These are phyloP conservation scores for Tetraneura akinire DNA, from an alignment of 1,140 invertebrate genomes.

Conservation along the genomic window DNA sequence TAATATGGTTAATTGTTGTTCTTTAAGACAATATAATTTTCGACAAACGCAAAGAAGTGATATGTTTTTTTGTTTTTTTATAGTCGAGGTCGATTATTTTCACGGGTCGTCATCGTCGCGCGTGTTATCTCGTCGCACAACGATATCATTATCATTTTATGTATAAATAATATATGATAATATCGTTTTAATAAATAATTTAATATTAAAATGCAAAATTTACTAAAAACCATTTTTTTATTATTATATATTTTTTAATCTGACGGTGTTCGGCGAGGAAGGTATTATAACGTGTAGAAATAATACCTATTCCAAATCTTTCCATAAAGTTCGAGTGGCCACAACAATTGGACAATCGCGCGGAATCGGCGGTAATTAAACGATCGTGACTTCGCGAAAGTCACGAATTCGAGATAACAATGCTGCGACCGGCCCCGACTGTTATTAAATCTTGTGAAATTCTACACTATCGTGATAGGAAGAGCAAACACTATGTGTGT, in stretches of 20 bases:
- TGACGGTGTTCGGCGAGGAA: not conserved
- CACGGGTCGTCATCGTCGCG: not conserved
- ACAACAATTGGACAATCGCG: constrained; percentile 42
- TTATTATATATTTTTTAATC: too few species aligned
- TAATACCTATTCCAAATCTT: not conserved
- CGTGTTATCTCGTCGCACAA: too few species aligned
- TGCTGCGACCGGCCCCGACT: constrained; percentile 4
- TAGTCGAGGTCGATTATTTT: not conserved
- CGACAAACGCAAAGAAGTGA: not conserved
- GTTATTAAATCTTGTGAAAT: constrained; percentile 49
- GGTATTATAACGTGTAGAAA: not conserved
- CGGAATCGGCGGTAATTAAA: constrained; percentile 30
- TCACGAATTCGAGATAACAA: constrained; percentile 43
- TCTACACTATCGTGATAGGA: constrained; percentile 2
- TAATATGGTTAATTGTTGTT: not conserved
- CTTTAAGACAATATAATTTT: not conserved
- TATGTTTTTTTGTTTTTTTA: not conserved
- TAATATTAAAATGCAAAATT: too few species aligned
- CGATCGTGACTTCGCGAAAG: constrained; percentile 44
- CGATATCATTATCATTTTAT: too few species aligned
- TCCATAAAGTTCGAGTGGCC: constrained; percentile 27
- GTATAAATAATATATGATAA: constrained; percentile 4
- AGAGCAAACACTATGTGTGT: not conserved
- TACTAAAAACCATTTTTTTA: too few species aligned
- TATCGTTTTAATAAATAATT: not conserved